Evolutionary conservation across 2,888 invertebrate species (phyloP).

Genomic region (Drosophila aldrichi): DNA sequence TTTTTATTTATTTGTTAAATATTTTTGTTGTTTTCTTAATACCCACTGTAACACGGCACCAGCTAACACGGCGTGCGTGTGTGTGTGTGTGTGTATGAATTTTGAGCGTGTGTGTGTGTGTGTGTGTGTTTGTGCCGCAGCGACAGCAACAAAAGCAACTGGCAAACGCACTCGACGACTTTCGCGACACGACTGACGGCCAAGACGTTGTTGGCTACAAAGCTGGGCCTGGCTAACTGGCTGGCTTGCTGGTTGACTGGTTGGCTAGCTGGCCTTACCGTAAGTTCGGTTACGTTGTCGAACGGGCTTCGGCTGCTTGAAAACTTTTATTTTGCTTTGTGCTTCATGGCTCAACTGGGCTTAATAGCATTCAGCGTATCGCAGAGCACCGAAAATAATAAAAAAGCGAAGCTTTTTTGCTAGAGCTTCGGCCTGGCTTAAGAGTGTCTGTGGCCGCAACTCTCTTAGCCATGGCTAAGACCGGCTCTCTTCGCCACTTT

Average conservation of each 20-base stretch:
- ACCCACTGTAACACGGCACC: conserved; percentile 53
- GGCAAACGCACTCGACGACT: conserved; percentile 85
- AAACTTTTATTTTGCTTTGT: conserved; percentile 14
- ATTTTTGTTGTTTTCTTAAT: conserved; percentile 49
- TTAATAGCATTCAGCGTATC: conserved; percentile 66
- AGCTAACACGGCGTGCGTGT: conserved; percentile 29
- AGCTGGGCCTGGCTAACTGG: conserved; percentile 30
- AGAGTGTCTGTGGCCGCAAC: conserved; percentile 11
- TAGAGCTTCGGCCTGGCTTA: conserved; percentile 24
- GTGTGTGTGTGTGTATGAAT: conserved; percentile 19
- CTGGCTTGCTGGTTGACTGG: conserved; percentile 25
- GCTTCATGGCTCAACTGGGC: conserved; percentile 78
- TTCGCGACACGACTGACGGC: conserved; percentile 85
- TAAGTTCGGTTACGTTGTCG: conserved; percentile 79
- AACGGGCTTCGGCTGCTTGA: conserved; percentile 46
- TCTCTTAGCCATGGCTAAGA: conserved; percentile 9
- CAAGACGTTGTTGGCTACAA: conserved; percentile 58
- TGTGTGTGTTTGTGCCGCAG: conserved; percentile 43
- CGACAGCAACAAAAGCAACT: conserved; percentile 63
- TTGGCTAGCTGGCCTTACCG: conserved; percentile 58
- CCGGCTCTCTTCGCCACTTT: conserved; percentile 28
- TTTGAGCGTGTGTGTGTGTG: conserved; percentile 26
- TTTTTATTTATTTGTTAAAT: conserved; percentile 28
- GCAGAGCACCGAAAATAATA: conserved; percentile 39
- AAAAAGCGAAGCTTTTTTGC: conserved; percentile 44